Base-by-base conservation (phyloP, 2,888 invertebrate species). In the Pheosia gnoma region DNA sequence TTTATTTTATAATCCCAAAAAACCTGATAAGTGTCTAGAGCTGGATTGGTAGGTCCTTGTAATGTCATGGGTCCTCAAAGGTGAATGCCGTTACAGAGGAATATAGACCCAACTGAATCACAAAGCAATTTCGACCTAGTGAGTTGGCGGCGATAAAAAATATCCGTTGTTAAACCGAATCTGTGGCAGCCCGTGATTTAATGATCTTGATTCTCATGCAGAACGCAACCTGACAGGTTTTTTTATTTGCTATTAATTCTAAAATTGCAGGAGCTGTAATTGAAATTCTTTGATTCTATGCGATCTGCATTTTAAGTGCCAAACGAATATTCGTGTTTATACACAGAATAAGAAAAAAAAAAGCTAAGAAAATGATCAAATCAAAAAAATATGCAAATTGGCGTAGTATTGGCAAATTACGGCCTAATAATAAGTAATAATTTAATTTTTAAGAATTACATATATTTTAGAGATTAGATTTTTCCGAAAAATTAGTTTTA, bases 201-300 rank as follows among this genome's bases (percentile, higher is more conserved):
- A 91, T 89, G 92, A 90, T 85, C 81, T 68, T 82, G 72, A 85
- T 90, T 89, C 83, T 79, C 79, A 92, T 91, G 88, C 92, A 80
- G 80, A 79, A 79, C 87, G 83, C 87, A 86, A 72, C 78, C 83
- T 90, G 88, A 85, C 80, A 82, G 81, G 85, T 87, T 88, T 80
- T 87, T 86, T 86, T 79, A 88, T 89, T 88, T 88, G 90, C 88
- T 91, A 92, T 92, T 91, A 91, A 91, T 92, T 88, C 84, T 73
- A 79, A 82, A 78, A 60, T 61, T 59, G 72, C 84, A 82, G 85
- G 85, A 78, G 78, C 72, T 78, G 84, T 88, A 87, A 90, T 90
- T 90, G 90, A 85, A 90, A 92, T 91, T 91, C 91, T 83, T 87
- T 67, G 66, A 71, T 58, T 72, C 77, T 81, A 77, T 89, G 91